A percentile compares a stretch with the other conserved stretches of the same genome.
These are phyloP conservation scores for Scyliorhinus canicula DNA, from an alignment of 2,797 vertebrate genomes.

Conservation along the genomic window DNA sequence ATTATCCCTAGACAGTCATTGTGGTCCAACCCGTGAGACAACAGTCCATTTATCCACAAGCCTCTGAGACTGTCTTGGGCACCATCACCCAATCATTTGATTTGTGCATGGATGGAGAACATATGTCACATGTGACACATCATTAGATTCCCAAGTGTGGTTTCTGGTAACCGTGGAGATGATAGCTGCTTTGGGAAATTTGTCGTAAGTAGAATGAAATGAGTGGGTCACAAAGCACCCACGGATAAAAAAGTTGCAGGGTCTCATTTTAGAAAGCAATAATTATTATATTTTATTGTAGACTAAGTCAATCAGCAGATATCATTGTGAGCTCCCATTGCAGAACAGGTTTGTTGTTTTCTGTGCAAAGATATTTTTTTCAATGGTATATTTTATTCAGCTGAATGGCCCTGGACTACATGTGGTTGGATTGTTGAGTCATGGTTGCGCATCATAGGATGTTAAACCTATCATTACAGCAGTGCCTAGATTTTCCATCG, in stretches of 20 bases:
- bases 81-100: neutral
- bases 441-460: slow-evolving; percentile 9
- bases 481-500: slow-evolving; percentile 5
- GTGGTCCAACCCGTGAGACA: neutral
- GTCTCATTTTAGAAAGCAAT: neutral
- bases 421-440: slow-evolving; percentile 30
- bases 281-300: neutral
- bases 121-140: neutral
- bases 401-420: neutral
- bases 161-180: neutral
- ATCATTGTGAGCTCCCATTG: neutral
- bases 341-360: neutral
- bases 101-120: neutral
- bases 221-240: neutral
- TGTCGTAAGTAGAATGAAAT: neutral
- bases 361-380: neutral
- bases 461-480: slow-evolving; percentile 17
- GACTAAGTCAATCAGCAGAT: neutral
- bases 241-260: neutral
- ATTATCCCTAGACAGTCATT: neutral
- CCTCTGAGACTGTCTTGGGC: neutral
- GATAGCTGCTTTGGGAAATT: slow-evolving; percentile 14
- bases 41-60: neutral
- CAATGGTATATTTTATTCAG: neutral
- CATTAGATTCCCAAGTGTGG: neutral